These are phyloP conservation scores for Agrotis ipsilon DNA, from an alignment of 2,888 invertebrate genomes.

Conservation along the genomic window DNA sequence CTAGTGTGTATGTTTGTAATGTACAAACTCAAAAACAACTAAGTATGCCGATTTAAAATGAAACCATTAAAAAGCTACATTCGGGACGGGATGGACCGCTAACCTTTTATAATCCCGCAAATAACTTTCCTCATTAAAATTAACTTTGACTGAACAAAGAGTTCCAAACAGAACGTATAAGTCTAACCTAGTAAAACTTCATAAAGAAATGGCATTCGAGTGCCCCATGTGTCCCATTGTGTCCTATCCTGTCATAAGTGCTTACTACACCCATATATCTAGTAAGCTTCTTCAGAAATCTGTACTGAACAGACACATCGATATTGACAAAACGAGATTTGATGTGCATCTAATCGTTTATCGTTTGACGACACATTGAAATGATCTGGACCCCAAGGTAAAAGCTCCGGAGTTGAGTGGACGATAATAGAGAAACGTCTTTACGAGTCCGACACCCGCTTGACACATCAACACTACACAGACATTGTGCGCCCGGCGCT, in stretches of 20 bases:
- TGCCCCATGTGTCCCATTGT: neutral
- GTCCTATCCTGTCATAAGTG: neutral
- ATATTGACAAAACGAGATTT: constrained; percentile 57
- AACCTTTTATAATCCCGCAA: no score
- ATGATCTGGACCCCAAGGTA: constrained; percentile 76
- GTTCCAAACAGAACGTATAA: neutral
- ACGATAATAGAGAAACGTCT: constrained; percentile 86
- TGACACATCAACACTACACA: constrained; percentile 85
- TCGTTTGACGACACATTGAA: constrained; percentile 61
- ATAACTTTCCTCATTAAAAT: neutral
- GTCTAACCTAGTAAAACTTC: neutral
- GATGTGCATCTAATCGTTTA: constrained; percentile 52
- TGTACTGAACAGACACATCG: constrained; percentile 27
- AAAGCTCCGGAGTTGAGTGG: constrained; percentile 76
- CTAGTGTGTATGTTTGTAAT: no score
- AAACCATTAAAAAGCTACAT: neutral
- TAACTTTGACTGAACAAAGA: neutral
- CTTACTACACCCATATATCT: neutral
- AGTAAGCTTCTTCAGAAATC: constrained; percentile 15
- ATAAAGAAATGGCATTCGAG: neutral
- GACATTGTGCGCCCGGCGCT: constrained; percentile 60
- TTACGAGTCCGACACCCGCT: constrained; percentile 87
- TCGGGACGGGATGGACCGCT: neutral
- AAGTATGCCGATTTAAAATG: no score
- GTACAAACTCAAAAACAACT: no score